Evolutionary conservation across 2,113 vertebrate genomes (phyloP), one percentile per base, ranked within the genome.

Genomic region (Pomatorhinus ruficollis): DNA sequence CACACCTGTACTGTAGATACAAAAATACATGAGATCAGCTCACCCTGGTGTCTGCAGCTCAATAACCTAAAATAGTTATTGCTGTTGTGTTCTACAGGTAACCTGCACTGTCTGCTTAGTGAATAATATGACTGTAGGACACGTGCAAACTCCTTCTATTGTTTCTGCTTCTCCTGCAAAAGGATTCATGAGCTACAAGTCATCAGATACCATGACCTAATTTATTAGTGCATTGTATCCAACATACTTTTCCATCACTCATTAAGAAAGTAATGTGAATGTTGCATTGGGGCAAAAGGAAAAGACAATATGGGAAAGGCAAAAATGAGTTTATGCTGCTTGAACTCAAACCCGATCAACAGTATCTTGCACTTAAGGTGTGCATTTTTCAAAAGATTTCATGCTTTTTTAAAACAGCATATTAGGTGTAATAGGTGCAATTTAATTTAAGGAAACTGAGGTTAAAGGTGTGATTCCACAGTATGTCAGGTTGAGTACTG

Each of bases 41-140:
- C 66, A 80, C 12, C 7, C 13, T 40, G 28, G 24, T 69, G 22
- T 16, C 49, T 77, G 68, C 42, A 90, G 76, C 20, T 74, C 50
- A 50, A 8, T 54, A 93, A 71, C 10, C n/a, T 72, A 23, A 44
- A 79, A 60, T 4, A 64, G 49, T 33, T 89, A 71, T 18, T 82
- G 33, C 19, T 84, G 31, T n/a, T n/a, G n/a, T n/a, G n/a, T 82
- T 87, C 57, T 44, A n/a, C 31, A 90, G 40, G 40, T n/a, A 33
- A 75, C 47, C 44, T 69, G 42, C 24, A n/a, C 22, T 45, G 18
- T 10, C 21, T 90, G 63, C 44, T n/a, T n/a, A 52, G 50, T 52
- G 45, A 72, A 65, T 22, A 61, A 5, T 19, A 42, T 12, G 42
- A 77, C 10, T 0, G 0, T 2, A 45, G 33, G 61, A 80, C 2